Base-by-base conservation (phyloP, 2,797 vertebrate genomes). In the Myotis findleyi region DNA sequence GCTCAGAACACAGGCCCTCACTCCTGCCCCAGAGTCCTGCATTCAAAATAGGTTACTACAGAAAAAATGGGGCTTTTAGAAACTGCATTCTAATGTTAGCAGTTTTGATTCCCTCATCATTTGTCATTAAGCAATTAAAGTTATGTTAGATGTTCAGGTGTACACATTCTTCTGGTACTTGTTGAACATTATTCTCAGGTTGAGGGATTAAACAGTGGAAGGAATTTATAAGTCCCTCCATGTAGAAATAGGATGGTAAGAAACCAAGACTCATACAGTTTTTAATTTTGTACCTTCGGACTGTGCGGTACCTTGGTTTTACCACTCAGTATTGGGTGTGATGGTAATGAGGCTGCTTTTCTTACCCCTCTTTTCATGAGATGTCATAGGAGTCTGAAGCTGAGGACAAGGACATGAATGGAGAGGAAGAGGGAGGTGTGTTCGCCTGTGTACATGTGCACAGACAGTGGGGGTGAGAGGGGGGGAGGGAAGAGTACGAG, bases 191-290 rank as follows among this genome's bases (percentile, higher is more conserved):
- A 33, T 87, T 95, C 47, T 87, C 25, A 69, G 36, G 2, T 23
- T 68, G 25, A 88, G 36, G 41, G 27, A 81, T 49, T 88, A 33
- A 76, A 33, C 55, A 82, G 6, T 36, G 2, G 18, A 59, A 75
- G 20, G 41, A 64, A 33, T 83, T 93, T 87, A 87, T 66, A 10
- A 41, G 69, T n/a, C 4, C 7, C 10, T 83, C 33, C 41, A 7
- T 30, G 33, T 72, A 95, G 47, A 93, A 69, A 53, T 64, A n/a
- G 62, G 25, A 62, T 85, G 33, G 18, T 55, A 87, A 79, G 55
- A 89, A 83, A 88, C 47, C 17, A 64, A 62, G 53, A 68, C 49
- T 73, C 13, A 51, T 5, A 2, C 21, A 41, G 23, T 41, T 87
- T 41, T 53, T 30, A n/a, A 0, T 25, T 85, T 53, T 71, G 3